These are phyloP conservation scores for Phalloptychus januarius DNA, from an alignment of 2,797 vertebrate species.

Conservation along the genomic window DNA sequence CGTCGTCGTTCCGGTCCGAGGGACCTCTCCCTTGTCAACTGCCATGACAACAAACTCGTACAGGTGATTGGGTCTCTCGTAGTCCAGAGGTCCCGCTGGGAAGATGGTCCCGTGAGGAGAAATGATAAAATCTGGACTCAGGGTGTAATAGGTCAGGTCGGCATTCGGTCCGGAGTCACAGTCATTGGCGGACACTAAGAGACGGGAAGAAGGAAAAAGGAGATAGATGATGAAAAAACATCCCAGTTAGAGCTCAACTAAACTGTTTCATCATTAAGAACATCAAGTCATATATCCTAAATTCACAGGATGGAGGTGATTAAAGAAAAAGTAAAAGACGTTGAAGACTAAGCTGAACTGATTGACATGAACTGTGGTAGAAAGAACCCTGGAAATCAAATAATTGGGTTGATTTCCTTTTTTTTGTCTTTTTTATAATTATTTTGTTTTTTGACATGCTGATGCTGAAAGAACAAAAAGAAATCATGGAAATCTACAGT, in stretches of 20 bases:
- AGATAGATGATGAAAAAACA: not conserved
- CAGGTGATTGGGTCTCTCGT: slow-evolving; percentile 85
- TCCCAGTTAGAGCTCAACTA: not conserved
- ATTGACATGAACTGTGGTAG: not conserved
- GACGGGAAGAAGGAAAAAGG: not conserved
- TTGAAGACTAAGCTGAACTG: not conserved
- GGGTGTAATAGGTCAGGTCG: slow-evolving; percentile 85
- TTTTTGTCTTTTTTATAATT: not conserved
- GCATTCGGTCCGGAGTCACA: slow-evolving; percentile 88
- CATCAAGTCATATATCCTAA: not conserved
- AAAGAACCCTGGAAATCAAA: not conserved
- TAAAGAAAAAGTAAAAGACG: not conserved
- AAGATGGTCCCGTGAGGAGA: slow-evolving; percentile 87
- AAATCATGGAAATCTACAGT: not conserved
- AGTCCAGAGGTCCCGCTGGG: slow-evolving; percentile 84
- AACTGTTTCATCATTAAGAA: not conserved
- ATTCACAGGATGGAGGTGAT: not conserved
- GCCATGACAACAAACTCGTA: slow-evolving; percentile 92
- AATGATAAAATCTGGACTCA: slow-evolving; percentile 88
- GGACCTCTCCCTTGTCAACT: slow-evolving; percentile 85
- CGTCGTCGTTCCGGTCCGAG: slow-evolving; percentile 87
- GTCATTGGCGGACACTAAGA: slow-evolving; percentile 87
- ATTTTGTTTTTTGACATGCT: not conserved
- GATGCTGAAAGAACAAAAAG: not conserved
- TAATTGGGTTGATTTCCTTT: not conserved